Percentiles rank a stretch among this genome's conserved stretches.
These are phyloP conservation scores for Agrotis exclamationis DNA, from an alignment of 2,888 invertebrate species.

Conservation along the genomic window DNA sequence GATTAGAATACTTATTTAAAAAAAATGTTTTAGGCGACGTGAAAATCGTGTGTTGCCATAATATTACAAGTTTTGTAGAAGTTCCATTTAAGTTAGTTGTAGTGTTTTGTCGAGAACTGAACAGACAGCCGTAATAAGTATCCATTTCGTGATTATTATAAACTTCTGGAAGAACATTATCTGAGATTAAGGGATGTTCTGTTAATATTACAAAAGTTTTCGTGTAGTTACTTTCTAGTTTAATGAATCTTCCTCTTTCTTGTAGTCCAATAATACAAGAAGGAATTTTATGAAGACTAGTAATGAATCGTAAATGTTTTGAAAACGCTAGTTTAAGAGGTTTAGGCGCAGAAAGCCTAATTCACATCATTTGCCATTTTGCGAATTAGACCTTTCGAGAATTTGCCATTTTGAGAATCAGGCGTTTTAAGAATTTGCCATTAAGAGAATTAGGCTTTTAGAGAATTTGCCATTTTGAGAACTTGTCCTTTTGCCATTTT, in stretches of 20 bases:
- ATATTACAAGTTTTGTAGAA: conserved; percentile 44
- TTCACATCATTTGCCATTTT: no score
- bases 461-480: no score
- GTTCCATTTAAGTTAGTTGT: conserved; percentile 47
- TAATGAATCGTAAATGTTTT: background rate
- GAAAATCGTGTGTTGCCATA: conserved; percentile 30
- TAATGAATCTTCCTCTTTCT: conserved; percentile 21
- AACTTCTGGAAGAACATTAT: conserved; percentile 45
- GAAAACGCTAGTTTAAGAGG: no score
- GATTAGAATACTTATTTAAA: background rate
- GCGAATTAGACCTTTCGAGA: no score
- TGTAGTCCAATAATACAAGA: background rate
- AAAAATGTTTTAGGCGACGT: background rate
- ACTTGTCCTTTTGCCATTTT: no score
- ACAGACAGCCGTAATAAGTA: conserved; percentile 27
- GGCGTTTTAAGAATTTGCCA: no score
- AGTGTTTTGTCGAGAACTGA: conserved; percentile 34
- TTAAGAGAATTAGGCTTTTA: no score
- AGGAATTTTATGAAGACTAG: background rate
- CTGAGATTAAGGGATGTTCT: conserved; percentile 42
- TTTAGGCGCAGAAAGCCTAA: no score
- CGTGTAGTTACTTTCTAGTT: background rate
- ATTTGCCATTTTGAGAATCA: no score
- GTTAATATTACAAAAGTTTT: conserved; percentile 51
- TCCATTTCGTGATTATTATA: conserved; percentile 44